phyloP scores from a whole-genome alignment of 2,113 vertebrate species.

The Anarrhichthys ocellatus region DNA sequence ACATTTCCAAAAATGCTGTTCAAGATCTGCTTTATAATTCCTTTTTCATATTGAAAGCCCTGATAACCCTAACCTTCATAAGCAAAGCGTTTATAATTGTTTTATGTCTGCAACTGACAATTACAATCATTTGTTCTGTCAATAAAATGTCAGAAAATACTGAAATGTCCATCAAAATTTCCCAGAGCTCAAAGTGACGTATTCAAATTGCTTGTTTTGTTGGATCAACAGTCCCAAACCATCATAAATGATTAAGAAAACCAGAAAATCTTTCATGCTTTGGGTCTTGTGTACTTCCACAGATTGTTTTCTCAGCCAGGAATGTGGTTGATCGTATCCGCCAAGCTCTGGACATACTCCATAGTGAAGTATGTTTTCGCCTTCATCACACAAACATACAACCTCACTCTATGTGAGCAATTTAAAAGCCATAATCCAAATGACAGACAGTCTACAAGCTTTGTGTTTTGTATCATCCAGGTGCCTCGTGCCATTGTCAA shows the following conservation, averaged over 20 bases:
- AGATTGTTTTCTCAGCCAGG: slow-evolving; percentile 87
- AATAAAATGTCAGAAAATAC: not conserved
- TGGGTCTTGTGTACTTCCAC: slow-evolving; percentile 1
- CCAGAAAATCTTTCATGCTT: not conserved
- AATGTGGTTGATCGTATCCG: slow-evolving; percentile 85
- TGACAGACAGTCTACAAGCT: not conserved
- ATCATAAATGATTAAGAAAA: not conserved
- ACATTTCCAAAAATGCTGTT: slow-evolving; percentile 1
- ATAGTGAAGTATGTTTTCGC: slow-evolving; percentile 74
- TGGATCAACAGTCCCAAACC: not conserved
- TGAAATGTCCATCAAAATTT: not conserved
- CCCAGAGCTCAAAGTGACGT: not conserved
- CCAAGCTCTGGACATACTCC: slow-evolving; percentile 90
- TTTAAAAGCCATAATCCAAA: not conserved
- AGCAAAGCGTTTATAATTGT: not conserved
- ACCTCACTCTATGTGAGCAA: not conserved
- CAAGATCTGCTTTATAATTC: not conserved
- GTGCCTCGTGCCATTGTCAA: slow-evolving; percentile 92
- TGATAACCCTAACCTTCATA: not conserved
- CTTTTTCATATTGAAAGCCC: not conserved
- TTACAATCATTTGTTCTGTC: not conserved
- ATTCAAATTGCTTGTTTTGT: not conserved
- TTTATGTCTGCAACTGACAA: not conserved
- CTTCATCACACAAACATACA: not conserved
- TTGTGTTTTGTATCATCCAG: slow-evolving; percentile 69